phyloP scores from a whole-genome alignment of 1,140 invertebrate genomes.

The Argopecten irradians region DNA sequence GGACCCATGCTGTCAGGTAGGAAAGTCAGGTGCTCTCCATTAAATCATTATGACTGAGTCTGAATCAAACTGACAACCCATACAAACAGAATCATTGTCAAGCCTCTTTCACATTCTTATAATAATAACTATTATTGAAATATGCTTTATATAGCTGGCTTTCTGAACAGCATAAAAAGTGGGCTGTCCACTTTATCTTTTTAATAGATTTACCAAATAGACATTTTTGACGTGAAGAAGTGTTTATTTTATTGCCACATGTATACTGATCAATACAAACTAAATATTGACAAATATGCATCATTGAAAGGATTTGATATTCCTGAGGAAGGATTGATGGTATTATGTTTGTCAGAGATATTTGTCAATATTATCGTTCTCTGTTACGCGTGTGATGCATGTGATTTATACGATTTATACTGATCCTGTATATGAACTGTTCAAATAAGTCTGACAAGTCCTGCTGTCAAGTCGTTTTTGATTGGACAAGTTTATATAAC shows the following conservation, averaged over 20 bases:
- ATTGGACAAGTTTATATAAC: neutral
- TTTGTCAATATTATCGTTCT: neutral
- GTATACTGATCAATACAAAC: neutral
- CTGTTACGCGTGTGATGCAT: neutral
- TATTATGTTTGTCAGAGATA: neutral
- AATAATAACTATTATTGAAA: neutral
- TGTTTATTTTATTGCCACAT: neutral
- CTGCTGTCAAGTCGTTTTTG: neutral
- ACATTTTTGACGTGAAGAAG: neutral
- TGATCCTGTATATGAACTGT: neutral
- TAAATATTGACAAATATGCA: neutral
- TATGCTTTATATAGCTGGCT: neutral
- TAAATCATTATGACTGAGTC: neutral
- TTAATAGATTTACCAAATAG: neutral
- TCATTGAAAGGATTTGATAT: neutral
- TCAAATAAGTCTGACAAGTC: neutral
- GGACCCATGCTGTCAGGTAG: neutral
- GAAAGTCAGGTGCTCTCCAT: neutral
- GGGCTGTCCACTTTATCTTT: neutral
- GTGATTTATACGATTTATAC: neutral
- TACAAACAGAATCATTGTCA: neutral
- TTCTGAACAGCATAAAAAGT: neutral
- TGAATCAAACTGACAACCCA: neutral
- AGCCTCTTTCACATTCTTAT: neutral
- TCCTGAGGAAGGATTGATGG: neutral